Evolutionary conservation across 2,113 vertebrate species (phyloP).

Genomic region (Caracal caracal): DNA sequence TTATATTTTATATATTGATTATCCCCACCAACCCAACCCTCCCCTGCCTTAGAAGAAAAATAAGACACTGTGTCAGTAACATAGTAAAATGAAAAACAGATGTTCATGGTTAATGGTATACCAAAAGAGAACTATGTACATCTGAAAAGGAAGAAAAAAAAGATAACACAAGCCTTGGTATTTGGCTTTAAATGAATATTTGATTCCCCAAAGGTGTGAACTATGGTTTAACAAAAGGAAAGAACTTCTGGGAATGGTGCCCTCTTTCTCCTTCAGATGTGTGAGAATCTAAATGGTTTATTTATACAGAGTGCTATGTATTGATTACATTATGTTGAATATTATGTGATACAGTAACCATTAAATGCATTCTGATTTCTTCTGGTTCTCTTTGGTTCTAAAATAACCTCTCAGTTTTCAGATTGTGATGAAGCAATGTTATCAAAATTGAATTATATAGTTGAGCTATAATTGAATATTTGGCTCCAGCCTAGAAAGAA

Average conservation of each 20-base stretch:
- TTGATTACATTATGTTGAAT: constrained; percentile 84
- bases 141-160: constrained; percentile 78
- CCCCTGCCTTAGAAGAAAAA: neutral
- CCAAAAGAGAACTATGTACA: constrained; percentile 83
- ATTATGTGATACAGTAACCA: neutral
- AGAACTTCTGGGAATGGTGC: constrained; percentile 83
- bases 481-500: constrained; percentile 1
- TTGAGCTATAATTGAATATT: constrained; percentile 49
- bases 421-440: constrained; percentile 44
- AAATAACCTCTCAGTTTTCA: constrained; percentile 52
- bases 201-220: constrained; percentile 84
- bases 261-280: constrained; percentile 86
- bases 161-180: constrained; percentile 81
- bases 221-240: constrained; percentile 67
- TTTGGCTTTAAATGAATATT: constrained; percentile 86
- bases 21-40: neutral
- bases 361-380: constrained; percentile 53
- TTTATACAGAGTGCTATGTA: constrained; percentile 84
- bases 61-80: constrained; percentile 79
- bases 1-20: constrained; percentile 82
- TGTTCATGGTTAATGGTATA: constrained; percentile 84
- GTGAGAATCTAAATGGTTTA: constrained; percentile 86
- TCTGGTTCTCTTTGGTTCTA: constrained; percentile 56
- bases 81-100: constrained; percentile 86
- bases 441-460: constrained; percentile 48